Conservation (phyloP, 2,888 invertebrate genomes). For the Heliconius erato region DNA sequence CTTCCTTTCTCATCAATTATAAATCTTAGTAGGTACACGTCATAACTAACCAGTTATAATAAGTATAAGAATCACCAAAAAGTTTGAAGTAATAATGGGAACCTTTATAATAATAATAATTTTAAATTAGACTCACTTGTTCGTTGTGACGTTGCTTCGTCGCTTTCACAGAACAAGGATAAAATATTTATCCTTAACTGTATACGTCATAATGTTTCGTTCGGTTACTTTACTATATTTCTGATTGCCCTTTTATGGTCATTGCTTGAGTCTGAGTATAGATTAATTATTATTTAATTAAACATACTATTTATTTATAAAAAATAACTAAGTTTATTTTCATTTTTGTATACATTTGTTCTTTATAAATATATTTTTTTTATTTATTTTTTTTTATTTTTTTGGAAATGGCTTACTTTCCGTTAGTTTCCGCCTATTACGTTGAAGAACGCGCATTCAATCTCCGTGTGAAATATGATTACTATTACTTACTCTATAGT, state of each 20-base stretch:
- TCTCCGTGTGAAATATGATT: neutral
- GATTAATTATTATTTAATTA: neutral
- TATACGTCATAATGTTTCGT: neutral
- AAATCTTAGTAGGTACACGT: neutral
- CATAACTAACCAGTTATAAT: neutral
- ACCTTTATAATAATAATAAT: neutral
- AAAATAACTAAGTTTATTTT: no score
- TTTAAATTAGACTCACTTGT: conserved; percentile 1
- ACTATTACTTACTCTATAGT: neutral
- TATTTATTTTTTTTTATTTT: no score
- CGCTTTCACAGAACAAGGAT: conserved; percentile 28
- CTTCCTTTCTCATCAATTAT: conserved; percentile 14
- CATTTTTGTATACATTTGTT: no score
- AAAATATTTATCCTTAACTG: conserved; percentile 2
- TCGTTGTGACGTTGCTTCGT: conserved; percentile 21
- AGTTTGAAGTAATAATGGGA: neutral
- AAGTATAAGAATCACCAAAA: neutral
- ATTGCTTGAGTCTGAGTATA: neutral
- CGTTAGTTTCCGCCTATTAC: neutral
- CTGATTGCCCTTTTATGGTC: neutral
- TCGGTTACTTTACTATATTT: neutral
- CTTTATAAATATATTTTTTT: no score
- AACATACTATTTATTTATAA: neutral
- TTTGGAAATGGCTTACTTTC: neutral
- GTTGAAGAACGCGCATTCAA: neutral